Conservation (phyloP, 2,113 vertebrate species). For the Capra hircus region DNA sequence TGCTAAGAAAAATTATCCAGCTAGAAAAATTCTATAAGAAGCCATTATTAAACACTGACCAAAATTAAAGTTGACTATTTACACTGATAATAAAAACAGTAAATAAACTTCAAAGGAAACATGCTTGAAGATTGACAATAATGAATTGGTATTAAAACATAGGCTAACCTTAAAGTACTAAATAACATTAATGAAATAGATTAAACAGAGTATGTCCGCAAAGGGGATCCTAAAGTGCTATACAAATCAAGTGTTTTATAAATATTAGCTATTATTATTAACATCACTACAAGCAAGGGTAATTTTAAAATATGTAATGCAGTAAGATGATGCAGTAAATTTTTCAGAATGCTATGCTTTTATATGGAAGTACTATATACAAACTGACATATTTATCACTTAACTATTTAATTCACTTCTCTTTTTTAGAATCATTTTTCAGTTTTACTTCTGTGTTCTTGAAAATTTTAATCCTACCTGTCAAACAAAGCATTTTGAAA, state of each 20-base stretch:
- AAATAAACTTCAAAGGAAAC: not conserved
- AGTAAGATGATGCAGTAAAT: not conserved
- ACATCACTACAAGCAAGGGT: not conserved
- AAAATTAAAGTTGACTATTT: constrained; percentile 2
- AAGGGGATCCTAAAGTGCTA: not conserved
- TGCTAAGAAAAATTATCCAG: constrained; percentile 1
- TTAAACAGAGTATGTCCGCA: not conserved
- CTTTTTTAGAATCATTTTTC: constrained; percentile 42
- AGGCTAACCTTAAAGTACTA: not conserved
- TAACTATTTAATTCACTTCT: constrained; percentile 57
- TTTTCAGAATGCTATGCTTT: constrained; percentile 2
- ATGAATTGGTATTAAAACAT: not conserved
- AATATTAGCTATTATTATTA: not conserved
- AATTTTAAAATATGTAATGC: not conserved
- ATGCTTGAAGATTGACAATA: not conserved
- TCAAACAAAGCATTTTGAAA: constrained; percentile 50
- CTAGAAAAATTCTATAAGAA: not conserved
- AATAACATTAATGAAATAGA: not conserved
- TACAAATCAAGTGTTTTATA: not conserved
- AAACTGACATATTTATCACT: constrained; percentile 3
- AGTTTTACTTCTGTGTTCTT: constrained; percentile 54
- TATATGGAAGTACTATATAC: constrained; percentile 32
- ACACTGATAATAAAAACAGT: not conserved
- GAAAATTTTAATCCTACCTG: constrained; percentile 38
- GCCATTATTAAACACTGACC: not conserved